Evolutionary conservation across 2,113 vertebrate genomes (phyloP), one percentile per base, ranked within the genome.

Genomic region (Istiophorus platypterus): DNA sequence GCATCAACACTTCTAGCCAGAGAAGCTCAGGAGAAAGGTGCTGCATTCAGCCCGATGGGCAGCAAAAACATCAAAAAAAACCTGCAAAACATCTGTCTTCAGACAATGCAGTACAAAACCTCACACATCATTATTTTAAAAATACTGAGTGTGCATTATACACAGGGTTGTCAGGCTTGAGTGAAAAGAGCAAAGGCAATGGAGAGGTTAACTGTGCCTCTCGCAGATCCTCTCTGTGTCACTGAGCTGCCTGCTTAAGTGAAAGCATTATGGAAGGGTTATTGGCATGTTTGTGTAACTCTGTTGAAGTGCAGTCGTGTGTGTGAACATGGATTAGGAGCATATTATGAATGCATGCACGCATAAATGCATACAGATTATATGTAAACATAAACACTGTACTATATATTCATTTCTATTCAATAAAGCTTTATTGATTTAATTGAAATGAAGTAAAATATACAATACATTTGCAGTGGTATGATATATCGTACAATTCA

Each of bases 51-150:
- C 26, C 26, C 59, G 39, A 58, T 75, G 42, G 65, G 54, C 54
- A 76, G 26, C 61, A 69, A 80, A 83, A 75, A 78, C 29, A 62
- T 39, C 31, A 42, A 2, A 69, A 64, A 72, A 54, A 22, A 51
- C 54, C 12, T 52, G 42, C 45, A 70, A 58, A 52, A 18, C 56
- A 45, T 49, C 42, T 76, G 51, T 59, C 47, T 72, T 67, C 57
- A 42, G n/a, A 69, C 57, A 58, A 82, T 73, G 59, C 37, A 54
- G 20, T 56, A 52, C 51, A 78, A 51, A 59, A 26, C 45, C 41
- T 70, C 83, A 75, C 78, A 70, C 82, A 79, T 85, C 68, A 80
- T 64, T 31, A 49, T 56, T 78, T 65, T 47, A 62, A 20, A 59
- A 72, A 37, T 29, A 31, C 45, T 57, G 27, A 17, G 42, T 52